phyloP scores from a whole-genome alignment of 1,140 invertebrate species.

The Procambarus virginalis region DNA sequence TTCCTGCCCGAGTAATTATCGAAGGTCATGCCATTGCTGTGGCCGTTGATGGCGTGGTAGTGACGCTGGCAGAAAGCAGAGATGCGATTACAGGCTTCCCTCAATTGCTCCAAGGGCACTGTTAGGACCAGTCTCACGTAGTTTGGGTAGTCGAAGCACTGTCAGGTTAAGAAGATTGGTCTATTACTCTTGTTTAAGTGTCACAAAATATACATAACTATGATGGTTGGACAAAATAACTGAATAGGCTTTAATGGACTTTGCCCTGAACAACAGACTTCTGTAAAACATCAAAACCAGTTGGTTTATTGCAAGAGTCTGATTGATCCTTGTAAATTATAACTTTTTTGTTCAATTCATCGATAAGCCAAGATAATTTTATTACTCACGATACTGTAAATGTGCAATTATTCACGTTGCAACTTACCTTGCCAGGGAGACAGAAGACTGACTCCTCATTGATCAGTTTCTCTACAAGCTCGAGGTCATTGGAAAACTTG shows the following conservation, averaged over 20 bases:
- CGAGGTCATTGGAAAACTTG: slow-evolving; percentile 86
- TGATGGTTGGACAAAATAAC: too few species aligned
- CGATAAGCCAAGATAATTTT: too few species aligned
- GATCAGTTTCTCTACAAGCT: slow-evolving; percentile 92
- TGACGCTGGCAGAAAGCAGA: slow-evolving; percentile 83
- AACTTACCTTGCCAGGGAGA: slow-evolving; percentile 85
- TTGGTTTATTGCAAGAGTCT: too few species aligned
- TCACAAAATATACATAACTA: too few species aligned
- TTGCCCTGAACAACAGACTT: too few species aligned
- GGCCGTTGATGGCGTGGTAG: background rate
- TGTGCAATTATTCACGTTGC: too few species aligned
- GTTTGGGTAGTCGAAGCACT: slow-evolving; percentile 93
- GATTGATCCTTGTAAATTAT: too few species aligned
- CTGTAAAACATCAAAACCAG: too few species aligned
- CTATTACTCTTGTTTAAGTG: too few species aligned
- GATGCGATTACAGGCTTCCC: slow-evolving; percentile 90
- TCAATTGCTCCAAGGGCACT: slow-evolving; percentile 85
- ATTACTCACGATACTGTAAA: too few species aligned
- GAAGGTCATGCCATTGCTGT: background rate
- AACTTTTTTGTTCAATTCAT: too few species aligned
- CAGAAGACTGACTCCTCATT: slow-evolving; percentile 98
- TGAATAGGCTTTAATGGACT: too few species aligned
- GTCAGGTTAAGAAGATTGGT: slow-evolving; percentile 34
- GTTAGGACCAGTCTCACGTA: slow-evolving; percentile 94
- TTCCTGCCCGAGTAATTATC: background rate